Evolutionary conservation across 2,797 vertebrate genomes (phyloP).

Genomic region (Paramormyrops hopkinsi): DNA sequence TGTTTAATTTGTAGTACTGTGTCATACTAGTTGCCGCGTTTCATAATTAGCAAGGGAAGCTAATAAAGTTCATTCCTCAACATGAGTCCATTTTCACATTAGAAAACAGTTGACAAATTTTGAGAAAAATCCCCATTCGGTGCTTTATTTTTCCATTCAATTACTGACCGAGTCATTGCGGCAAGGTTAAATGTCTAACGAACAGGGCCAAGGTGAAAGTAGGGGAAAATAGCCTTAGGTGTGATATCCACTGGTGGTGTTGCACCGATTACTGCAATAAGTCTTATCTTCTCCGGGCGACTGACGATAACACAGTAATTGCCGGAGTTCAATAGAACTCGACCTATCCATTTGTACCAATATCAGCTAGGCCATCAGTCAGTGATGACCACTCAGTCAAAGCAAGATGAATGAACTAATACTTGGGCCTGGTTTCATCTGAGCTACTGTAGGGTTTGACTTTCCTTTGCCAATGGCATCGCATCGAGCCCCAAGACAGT

Average conservation of each 20-base stretch:
- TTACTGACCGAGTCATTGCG: background rate
- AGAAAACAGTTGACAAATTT: background rate
- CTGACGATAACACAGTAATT: conserved; percentile 21
- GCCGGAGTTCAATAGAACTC: conserved; percentile 8
- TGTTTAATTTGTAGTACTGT: background rate
- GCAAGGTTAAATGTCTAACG: background rate
- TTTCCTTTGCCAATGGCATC: background rate
- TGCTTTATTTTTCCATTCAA: background rate
- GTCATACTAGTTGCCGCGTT: background rate
- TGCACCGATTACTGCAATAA: conserved; percentile 22
- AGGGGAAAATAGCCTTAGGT: conserved; percentile 1
- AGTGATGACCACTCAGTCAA: conserved; percentile 19
- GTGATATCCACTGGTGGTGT: conserved; percentile 1
- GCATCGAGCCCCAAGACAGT: background rate
- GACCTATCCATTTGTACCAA: conserved; percentile 14
- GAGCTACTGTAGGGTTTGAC: background rate
- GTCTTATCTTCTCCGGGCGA: conserved; percentile 17
- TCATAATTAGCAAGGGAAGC: background rate
- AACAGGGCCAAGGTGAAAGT: background rate
- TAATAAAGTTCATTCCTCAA: background rate
- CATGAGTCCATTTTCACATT: background rate
- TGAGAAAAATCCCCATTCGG: background rate
- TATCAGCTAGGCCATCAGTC: conserved; percentile 22
- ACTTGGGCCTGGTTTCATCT: background rate
- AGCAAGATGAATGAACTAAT: conserved; percentile 23